A percentile compares a stretch with the other conserved stretches of the same genome.
Conservation (phyloP, 2,888 invertebrate genomes). For the Melangyna quadrimaculata region DNA sequence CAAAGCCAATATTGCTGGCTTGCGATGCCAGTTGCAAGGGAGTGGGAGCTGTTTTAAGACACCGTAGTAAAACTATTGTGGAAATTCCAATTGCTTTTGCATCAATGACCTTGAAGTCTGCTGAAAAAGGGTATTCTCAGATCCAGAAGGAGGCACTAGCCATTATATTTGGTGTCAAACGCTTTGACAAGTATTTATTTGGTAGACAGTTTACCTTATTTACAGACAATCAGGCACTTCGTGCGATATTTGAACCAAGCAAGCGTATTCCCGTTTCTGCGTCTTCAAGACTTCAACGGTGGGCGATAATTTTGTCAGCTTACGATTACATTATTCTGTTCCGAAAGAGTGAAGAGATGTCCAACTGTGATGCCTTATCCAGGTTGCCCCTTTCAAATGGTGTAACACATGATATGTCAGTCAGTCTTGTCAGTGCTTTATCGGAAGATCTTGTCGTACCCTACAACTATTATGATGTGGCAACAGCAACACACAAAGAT, state of each 20-base stretch:
- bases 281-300: neutral
- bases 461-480: too few relatives aligned
- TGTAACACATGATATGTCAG: neutral
- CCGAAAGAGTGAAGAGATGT: neutral
- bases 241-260: neutral
- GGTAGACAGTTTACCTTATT: neutral
- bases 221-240: too few relatives aligned
- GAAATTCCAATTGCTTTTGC: neutral
- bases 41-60: too few relatives aligned
- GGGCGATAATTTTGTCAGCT: too few relatives aligned
- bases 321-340: neutral
- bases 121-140: too few relatives aligned
- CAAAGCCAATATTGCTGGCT: neutral
- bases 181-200: neutral
- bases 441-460: neutral
- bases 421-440: neutral
- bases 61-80: neutral
- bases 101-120: neutral
- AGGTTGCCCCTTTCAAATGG: too few relatives aligned
- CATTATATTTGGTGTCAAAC: too few relatives aligned
- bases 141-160: too few relatives aligned
- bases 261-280: neutral
- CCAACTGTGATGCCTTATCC: neutral
- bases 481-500: too few relatives aligned
- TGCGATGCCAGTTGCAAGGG: too few relatives aligned